These are phyloP conservation scores for Ericerus pela DNA, from an alignment of 1,140 invertebrate species.

Conservation along the genomic window DNA sequence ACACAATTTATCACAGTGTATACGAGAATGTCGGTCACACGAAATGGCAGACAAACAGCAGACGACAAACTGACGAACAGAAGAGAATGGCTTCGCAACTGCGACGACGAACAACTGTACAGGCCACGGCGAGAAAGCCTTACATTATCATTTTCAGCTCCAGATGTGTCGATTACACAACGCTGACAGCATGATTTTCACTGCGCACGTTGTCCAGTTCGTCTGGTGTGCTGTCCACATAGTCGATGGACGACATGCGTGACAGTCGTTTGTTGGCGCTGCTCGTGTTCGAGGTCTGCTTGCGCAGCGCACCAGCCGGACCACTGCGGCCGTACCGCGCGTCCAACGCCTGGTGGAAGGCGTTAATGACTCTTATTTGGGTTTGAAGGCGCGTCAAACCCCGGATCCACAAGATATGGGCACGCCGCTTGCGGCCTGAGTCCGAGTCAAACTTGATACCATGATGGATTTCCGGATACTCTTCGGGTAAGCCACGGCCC, in stretches of 20 bases:
- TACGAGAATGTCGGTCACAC: too few species aligned
- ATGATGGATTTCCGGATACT: background rate
- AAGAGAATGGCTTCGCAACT: too few species aligned
- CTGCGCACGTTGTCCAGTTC: background rate
- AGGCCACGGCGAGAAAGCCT: background rate
- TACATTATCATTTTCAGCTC: too few species aligned
- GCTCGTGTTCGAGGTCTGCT: conserved; percentile 1
- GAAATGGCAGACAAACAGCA: too few species aligned
- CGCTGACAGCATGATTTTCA: background rate
- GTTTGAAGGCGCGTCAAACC: conserved; percentile 96
- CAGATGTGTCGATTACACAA: too few species aligned
- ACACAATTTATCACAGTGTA: too few species aligned
- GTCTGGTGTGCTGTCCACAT: background rate
- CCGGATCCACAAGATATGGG: conserved; percentile 98
- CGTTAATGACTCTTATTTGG: conserved; percentile 99
- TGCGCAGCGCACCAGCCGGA: background rate
- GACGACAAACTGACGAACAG: too few species aligned
- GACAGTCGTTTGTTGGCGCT: background rate
- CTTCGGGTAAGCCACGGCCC: conserved; percentile 78
- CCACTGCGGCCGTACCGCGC: conserved; percentile 28
- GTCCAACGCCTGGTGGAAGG: conserved; percentile 98
- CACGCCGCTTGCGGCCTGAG: conserved; percentile 71
- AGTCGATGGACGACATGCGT: background rate
- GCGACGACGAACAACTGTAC: too few species aligned
- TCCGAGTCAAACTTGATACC: conserved; percentile 43